Evolutionary conservation across 2,888 invertebrate species (phyloP).

Genomic region (Lepidochitona cinerea): DNA sequence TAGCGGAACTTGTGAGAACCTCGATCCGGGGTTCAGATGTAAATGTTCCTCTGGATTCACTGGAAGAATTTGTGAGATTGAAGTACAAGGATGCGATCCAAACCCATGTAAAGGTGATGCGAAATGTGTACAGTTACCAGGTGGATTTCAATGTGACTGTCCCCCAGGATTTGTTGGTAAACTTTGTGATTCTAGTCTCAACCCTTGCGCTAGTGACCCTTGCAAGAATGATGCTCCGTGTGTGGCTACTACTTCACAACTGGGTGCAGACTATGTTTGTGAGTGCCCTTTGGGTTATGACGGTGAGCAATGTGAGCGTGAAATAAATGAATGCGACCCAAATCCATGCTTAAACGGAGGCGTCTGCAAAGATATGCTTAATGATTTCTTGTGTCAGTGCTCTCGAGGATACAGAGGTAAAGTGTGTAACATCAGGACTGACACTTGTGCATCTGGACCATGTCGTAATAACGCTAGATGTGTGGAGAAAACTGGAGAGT

Average conservation of each 20-base stretch:
- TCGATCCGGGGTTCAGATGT: background rate
- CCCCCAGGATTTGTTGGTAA: background rate
- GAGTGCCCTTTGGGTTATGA: background rate
- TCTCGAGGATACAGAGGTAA: constrained; percentile 2
- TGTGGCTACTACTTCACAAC: background rate
- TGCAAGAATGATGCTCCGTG: constrained; percentile 10
- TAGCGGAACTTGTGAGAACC: constrained; percentile 1
- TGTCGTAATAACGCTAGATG: constrained; percentile 1
- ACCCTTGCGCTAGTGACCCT: background rate
- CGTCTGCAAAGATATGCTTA: background rate
- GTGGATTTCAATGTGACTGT: constrained; percentile 4
- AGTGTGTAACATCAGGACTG: background rate
- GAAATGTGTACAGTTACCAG: background rate
- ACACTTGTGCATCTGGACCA: background rate
- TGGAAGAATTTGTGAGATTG: constrained; percentile 1
- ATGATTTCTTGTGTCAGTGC: background rate
- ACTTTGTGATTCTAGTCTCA: background rate
- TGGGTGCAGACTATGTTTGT: background rate
- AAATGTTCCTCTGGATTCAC: background rate
- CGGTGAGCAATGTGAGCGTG: background rate
- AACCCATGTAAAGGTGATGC: background rate
- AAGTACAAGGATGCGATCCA: background rate
- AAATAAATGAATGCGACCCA: constrained; percentile 2
- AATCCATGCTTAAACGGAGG: background rate
- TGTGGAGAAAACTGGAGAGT: background rate